phyloP scores from a whole-genome alignment of 2,888 invertebrate species.

The Tryphoninae sp. region DNA sequence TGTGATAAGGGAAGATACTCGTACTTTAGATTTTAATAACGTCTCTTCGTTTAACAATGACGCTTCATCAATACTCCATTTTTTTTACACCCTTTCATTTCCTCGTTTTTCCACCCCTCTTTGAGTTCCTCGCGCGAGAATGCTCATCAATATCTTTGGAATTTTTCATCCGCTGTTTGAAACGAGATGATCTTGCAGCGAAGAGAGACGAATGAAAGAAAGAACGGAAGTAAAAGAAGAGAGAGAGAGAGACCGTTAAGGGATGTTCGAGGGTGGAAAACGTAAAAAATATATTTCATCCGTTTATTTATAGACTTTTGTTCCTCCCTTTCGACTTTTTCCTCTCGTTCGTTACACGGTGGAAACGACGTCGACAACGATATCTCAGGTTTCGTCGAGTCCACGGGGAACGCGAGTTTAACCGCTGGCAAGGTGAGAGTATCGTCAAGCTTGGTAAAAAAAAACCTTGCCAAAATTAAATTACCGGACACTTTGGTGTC shows the following conservation, averaged over 20 bases:
- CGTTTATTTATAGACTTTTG: conserved; percentile 10
- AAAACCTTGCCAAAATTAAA: conserved; percentile 64
- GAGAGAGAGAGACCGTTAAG: conserved; percentile 12
- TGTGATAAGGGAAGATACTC: conserved; percentile 17
- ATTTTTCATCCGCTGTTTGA: conserved; percentile 53
- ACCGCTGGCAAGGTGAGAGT: background rate
- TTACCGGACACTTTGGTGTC: conserved; percentile 65
- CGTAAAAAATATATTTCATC: conserved; percentile 20
- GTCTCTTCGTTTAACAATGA: conserved; percentile 56
- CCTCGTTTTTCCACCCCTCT: background rate
- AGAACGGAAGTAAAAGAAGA: conserved; percentile 6
- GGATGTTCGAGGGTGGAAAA: conserved; percentile 8
- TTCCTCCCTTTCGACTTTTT: background rate
- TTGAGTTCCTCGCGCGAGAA: background rate
- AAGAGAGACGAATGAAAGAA: conserved; percentile 44
- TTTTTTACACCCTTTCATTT: conserved; percentile 12
- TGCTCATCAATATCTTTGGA: conserved; percentile 48
- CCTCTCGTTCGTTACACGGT: background rate
- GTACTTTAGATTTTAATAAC: conserved; percentile 59
- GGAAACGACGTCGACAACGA: conserved; percentile 22
- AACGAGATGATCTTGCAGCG: conserved; percentile 38
- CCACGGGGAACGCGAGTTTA: conserved; percentile 5
- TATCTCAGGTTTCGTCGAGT: background rate
- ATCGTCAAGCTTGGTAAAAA: background rate
- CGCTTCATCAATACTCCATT: conserved; percentile 50